Evolutionary conservation across 2,888 invertebrate species (phyloP).

Genomic region (Tethea ocularis): DNA sequence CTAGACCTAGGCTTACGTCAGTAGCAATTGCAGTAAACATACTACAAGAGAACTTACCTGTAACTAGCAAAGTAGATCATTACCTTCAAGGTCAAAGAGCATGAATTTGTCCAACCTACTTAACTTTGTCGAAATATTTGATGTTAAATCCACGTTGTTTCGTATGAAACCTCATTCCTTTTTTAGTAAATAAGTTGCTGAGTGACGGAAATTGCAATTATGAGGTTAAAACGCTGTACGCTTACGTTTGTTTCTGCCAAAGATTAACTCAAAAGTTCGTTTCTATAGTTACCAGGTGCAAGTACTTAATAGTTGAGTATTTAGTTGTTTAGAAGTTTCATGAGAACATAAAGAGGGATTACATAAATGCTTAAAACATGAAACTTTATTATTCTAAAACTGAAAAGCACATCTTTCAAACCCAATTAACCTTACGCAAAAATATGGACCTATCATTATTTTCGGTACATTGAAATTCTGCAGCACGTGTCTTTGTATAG

Average conservation of each 20-base stretch:
- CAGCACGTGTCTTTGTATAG: conserved; percentile 7
- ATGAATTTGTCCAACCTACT: background rate
- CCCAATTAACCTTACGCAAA: background rate
- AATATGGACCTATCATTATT: background rate
- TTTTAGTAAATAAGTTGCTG: background rate
- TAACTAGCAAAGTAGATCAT: background rate
- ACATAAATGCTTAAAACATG: too few relatives aligned
- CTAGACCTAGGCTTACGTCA: too few relatives aligned
- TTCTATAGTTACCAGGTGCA: background rate
- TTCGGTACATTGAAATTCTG: background rate
- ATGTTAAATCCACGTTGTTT: conserved; percentile 1
- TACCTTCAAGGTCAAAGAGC: background rate
- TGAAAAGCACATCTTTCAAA: background rate
- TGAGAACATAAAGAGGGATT: background rate
- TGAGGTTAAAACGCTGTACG: background rate
- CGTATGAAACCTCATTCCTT: background rate
- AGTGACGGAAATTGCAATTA: background rate
- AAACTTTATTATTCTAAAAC: too few relatives aligned
- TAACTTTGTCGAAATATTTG: background rate
- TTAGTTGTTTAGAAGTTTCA: too few relatives aligned
- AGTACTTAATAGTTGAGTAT: too few relatives aligned
- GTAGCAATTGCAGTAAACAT: too few relatives aligned
- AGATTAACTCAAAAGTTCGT: background rate
- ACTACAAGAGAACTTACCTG: too few relatives aligned
- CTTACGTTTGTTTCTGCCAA: background rate